Evolutionary conservation across 2,797 vertebrate species (phyloP), one percentile per base, ranked within the genome.

Genomic region (Mallotus villosus): DNA sequence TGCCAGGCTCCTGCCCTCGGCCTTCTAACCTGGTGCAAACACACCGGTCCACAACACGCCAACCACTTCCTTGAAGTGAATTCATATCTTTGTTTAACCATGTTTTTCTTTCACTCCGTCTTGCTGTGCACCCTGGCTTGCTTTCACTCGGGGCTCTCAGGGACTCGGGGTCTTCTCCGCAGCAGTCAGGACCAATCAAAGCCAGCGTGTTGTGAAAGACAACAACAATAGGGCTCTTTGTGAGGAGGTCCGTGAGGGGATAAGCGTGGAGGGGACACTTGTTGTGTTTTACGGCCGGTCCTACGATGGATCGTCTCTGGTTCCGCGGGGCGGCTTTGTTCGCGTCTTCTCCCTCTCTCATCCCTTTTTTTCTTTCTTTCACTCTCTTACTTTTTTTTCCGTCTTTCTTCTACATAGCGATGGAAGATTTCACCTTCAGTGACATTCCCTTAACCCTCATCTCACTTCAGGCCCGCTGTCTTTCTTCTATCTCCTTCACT

Each of bases 281-380:
- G 85, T 87, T 87, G 73, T 79, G 75, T 80, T 83, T 75, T 72
- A 79, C 65, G 80, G 72, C 61, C 73, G 74, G 70, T 81, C 83
- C 83, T 82, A 82, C 88, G 81, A 90, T 87, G 85, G 81, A 82
- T 86, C 70, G 74, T 74, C 75, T 51, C 81, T 79, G 58, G 63
- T 82, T 82, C 77, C 22, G 79, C 74, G 51, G 81, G 77, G 80
- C 72, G 82, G 82, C 82, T 86, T 90, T 88, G 80, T 89, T 81
- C 71, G 60, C 61, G 78, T 67, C 73, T 51, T 71, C 51, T 71
- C 41, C 51, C 53, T 64, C 57, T 32, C 58, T 74, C 32, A 5
- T 34, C 32, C 32, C 1, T 34, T 34, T 69, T 64, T 63, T 68
- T 70, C n/a, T 71, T 46, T 16, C 66, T 51, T 71, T 59, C 49